Conservation (phyloP, 2,113 vertebrate species). For the Nyctibius bracteatus region DNA sequence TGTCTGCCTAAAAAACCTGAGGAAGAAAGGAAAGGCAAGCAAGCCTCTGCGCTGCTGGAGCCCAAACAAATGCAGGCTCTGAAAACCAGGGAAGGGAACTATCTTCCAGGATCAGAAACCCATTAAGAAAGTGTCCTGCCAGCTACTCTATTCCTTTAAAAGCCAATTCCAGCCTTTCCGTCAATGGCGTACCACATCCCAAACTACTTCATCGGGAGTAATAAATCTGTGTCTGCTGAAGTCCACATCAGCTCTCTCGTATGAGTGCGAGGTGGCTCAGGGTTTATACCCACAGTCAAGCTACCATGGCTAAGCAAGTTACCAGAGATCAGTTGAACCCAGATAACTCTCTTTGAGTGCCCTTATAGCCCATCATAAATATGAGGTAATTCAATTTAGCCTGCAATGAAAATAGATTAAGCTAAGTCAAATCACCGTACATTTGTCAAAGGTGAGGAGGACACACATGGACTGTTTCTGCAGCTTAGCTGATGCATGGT, state of each 20-base stretch:
- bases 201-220: background rate
- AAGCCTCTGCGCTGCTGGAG: background rate
- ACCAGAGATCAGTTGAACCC: conserved; percentile 39
- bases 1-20: background rate
- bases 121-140: background rate
- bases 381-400: conserved; percentile 63
- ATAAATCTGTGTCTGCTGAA: background rate
- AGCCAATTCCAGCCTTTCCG: background rate
- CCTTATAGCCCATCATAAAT: conserved; percentile 57
- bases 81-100: background rate
- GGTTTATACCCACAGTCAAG: conserved; percentile 18
- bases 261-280: background rate
- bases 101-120: background rate
- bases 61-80: background rate
- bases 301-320: conserved; percentile 43
- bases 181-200: conserved; percentile 24
- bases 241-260: background rate
- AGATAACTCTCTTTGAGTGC: conserved; percentile 42
- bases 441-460: conserved; percentile 58
- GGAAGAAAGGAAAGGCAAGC: background rate
- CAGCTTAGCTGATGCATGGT: conserved; percentile 23
- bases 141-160: conserved; percentile 4
- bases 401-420: conserved; percentile 65
- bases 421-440: conserved; percentile 59
- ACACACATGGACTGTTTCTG: background rate